Evolutionary conservation across 2,113 vertebrate genomes (phyloP), one percentile per base, ranked within the genome.

Genomic region (Romanogobio albipinnatus): DNA sequence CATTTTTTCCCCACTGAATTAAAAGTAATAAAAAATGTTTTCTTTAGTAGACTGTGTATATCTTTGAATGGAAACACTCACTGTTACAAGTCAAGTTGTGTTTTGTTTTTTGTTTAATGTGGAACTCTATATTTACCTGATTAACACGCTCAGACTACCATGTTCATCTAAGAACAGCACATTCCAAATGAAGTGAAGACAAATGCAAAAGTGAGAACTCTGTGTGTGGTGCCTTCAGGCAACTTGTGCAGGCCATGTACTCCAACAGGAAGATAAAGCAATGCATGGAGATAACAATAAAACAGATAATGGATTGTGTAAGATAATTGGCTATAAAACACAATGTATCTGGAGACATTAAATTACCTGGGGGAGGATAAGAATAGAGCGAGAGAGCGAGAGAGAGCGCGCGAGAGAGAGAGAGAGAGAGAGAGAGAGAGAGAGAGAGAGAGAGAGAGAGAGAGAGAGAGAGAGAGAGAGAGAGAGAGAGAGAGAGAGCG

Each of bases 261-360:
- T 90, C 90, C 85, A 85, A 86, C 81, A 89, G 90, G 88, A 92
- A 93, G 92, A 92, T 93, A 92, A 93, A 93, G 93, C 91, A 93
- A 93, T 90, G 88, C 88, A 86, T 91, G 91, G 90, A 93, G 92
- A 94, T 93, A 94, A 93, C 92, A 90, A 83, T 90, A 91, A 92
- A 93, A 95, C 95, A 94, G 91, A 95, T 94, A 95, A 91, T 88
- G 89, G 86, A 93, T 93, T 87, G 86, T 86, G 81, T 90, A 91
- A 92, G 91, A 94, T 94, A 95, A 94, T 92, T 95, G 92, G 91
- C 93, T 93, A 92, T 91, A 92, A 95, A 93, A 92, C 92, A 90
- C 89, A 88, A 88, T 87, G 90, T 92, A 94, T 92, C 92, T 89
- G 85, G 92, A 91, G 91, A 91, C 90, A 85, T 92, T 91, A 94